These are phyloP conservation scores for mouse (Mus musculus) DNA, from an alignment of 2,113 vertebrate genomes.

Conservation along the genomic window DNA sequence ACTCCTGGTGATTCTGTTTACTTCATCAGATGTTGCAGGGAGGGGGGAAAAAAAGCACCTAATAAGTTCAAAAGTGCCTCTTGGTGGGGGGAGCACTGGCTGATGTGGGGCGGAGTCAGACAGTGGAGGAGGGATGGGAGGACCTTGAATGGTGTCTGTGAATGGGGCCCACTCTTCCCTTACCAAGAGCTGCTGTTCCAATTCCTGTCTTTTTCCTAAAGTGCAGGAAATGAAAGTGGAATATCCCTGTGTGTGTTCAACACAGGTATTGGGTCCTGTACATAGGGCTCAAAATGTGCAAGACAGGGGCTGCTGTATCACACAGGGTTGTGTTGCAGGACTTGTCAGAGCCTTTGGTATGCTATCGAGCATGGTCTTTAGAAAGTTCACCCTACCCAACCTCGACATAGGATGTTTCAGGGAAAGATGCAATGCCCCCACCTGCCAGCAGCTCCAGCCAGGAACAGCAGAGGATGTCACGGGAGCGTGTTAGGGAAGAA, in stretches of 20 bases:
- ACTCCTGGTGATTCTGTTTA: not conserved
- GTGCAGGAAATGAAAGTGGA: constrained; percentile 47
- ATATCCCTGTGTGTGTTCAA: not conserved
- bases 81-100: not conserved
- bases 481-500: not conserved
- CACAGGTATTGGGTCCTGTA: not conserved
- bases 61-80: constrained; percentile 3
- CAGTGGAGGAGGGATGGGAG: not conserved
- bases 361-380: not conserved
- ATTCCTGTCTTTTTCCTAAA: constrained; percentile 39
- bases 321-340: not conserved
- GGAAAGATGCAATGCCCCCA: not conserved
- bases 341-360: not conserved
- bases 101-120: not conserved
- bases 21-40: not conserved
- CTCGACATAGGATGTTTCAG: not conserved
- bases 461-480: not conserved
- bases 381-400: not conserved
- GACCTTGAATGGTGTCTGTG: not conserved
- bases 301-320: not conserved
- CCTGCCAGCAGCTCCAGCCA: not conserved
- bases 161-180: too few relatives aligned
- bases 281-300: not conserved
- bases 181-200: not conserved
- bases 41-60: not conserved